Base-by-base conservation (phyloP, 2,113 vertebrate genomes). In the Petroica traversi region DNA sequence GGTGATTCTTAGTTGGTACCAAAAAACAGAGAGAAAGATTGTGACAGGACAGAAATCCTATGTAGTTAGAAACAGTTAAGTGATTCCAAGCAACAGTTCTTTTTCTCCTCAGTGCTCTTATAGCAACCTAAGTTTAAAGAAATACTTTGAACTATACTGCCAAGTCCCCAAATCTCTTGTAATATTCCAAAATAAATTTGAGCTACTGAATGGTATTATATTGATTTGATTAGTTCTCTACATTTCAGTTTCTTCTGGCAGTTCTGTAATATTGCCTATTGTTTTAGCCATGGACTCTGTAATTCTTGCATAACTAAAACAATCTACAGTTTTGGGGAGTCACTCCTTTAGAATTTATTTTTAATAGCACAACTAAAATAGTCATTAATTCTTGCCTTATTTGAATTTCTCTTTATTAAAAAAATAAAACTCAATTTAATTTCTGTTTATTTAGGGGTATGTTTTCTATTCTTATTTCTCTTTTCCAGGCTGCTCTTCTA, bases 401-500 rank as follows among this genome's bases (percentile, higher is more conserved):
- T 58, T 69, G 55, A 45, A 57, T 71, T 77, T 73, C 6, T 1
- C 18, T 49, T 48, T 6, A 57, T 49, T 25, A 6, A 72, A 51
- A 58, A 28, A 13, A 26, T 8, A 8, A n/a, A 74, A 46, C 22
- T 57, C n/a, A 25, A 23, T 69, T 40, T 91, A 57, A 55, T 38
- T 73, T 89, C 11, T 28, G 2, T 49, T 75, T 64, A 29, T 63
- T 95, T 89, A 93, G 25, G 20, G 12, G 1, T 76, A 29, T 79
- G 25, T 16, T 69, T 78, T 89, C 93, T 40, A 22, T 68, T 86
- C 19, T 29, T 85, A 11, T 43, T 94, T 91, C 66, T 75, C 52
- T 72, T 91, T 82, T 85, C 33, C 88, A 99, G 99, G 96, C 97
- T 17, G 99, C 99, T 51, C 98, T 99, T 93, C 95, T 99, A 79